Evolutionary conservation across 2,888 invertebrate genomes (phyloP).

Genomic region (Chironomus tentans): DNA sequence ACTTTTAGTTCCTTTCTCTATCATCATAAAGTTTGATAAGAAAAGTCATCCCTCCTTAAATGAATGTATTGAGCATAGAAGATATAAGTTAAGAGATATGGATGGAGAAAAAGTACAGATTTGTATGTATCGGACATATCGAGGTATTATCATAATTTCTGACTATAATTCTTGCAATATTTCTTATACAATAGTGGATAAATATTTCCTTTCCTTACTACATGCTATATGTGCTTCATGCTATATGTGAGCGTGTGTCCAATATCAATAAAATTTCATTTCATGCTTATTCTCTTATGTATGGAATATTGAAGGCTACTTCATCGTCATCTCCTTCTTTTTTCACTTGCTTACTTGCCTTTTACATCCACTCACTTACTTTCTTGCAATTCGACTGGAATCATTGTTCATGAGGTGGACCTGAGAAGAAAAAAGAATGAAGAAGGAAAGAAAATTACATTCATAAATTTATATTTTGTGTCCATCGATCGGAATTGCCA

Average conservation of each 20-base stretch:
- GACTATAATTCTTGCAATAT: slow-evolving; percentile 19
- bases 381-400: neutral
- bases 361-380: neutral
- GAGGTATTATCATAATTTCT: slow-evolving; percentile 24
- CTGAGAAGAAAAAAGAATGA: neutral
- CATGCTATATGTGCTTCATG: too few relatives aligned
- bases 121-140: slow-evolving; percentile 22
- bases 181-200: slow-evolving; percentile 12
- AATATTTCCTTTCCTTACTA: neutral
- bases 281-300: slow-evolving; percentile 14
- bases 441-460: slow-evolving; percentile 4
- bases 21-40: slow-evolving; percentile 26
- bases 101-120: neutral
- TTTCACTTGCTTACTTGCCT: neutral
- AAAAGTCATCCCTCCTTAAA: slow-evolving; percentile 15
- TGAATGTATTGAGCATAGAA: too few relatives aligned
- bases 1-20: neutral
- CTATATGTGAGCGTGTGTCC: neutral
- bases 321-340: neutral
- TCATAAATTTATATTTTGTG: slow-evolving; percentile 22
- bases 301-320: too few relatives aligned
- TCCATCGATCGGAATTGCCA: slow-evolving; percentile 11
- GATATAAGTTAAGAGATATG: too few relatives aligned
- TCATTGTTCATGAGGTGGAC: neutral
- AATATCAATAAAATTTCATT: slow-evolving; percentile 26